These are phyloP conservation scores for Morpho helenor DNA, from an alignment of 2,888 invertebrate genomes.

Conservation along the genomic window DNA sequence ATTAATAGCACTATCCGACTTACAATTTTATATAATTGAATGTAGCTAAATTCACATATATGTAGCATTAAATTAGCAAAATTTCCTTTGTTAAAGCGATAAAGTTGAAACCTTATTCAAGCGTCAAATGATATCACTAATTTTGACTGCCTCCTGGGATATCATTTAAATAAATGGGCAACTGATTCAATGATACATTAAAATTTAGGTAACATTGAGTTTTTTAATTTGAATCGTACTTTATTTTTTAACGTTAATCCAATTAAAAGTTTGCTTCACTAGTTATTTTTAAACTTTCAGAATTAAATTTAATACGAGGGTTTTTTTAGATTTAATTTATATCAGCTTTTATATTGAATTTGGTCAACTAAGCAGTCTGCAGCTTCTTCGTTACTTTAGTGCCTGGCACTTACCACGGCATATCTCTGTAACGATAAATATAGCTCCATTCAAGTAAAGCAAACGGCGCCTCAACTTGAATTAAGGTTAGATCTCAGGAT, in stretches of 20 bases:
- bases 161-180: slow-evolving; percentile 12
- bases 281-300: neutral
- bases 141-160: slow-evolving; percentile 2
- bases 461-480: slow-evolving; percentile 11
- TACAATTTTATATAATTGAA: neutral
- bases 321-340: neutral
- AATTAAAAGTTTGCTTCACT: slow-evolving; percentile 1
- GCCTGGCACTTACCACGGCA: slow-evolving; percentile 6
- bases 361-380: slow-evolving; percentile 5
- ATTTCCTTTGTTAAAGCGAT: neutral
- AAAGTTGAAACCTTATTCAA: neutral
- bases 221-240: neutral
- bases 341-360: neutral
- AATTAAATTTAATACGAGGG: neutral
- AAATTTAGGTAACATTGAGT: slow-evolving; percentile 1
- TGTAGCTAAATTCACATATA: neutral
- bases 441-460: slow-evolving; percentile 11
- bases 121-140: slow-evolving; percentile 9
- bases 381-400: slow-evolving; percentile 8
- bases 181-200: slow-evolving; percentile 3
- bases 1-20: too few species aligned
- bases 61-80: neutral
- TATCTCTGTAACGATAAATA: slow-evolving; percentile 10
- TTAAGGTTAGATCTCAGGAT: slow-evolving; percentile 6
- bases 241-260: slow-evolving; percentile 2